A percentile compares a stretch with the other conserved stretches of the same genome.
Evolutionary conservation across 1,140 invertebrate genomes (phyloP).

Genomic region (Hylaeus volcanicus): DNA sequence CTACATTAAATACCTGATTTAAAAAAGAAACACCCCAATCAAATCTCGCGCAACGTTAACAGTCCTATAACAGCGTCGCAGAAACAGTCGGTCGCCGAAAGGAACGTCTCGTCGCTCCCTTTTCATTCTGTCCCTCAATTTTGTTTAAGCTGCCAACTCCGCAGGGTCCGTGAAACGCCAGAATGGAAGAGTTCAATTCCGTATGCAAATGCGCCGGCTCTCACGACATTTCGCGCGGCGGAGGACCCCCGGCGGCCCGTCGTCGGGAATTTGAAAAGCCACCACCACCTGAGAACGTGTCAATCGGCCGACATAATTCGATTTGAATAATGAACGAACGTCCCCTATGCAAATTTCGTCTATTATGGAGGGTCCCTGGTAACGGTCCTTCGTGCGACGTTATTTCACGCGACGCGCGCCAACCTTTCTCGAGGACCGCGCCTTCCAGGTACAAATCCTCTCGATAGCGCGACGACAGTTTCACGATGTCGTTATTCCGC

Average conservation of each 20-base stretch:
- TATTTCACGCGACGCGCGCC: conserved; percentile 49
- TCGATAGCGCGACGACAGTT: background rate
- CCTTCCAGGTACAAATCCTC: background rate
- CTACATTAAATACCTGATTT: no score
- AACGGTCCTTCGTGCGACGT: conserved; percentile 55
- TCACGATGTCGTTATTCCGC: background rate
- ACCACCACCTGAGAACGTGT: conserved; percentile 72
- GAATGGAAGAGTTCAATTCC: conserved; percentile 71
- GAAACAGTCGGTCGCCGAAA: background rate
- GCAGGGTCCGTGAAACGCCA: conserved; percentile 38
- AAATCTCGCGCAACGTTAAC: no score
- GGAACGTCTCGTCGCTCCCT: conserved; percentile 6
- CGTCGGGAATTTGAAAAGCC: conserved; percentile 73
- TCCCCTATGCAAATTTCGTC: conserved; percentile 77
- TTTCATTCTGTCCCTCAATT: conserved; percentile 40
- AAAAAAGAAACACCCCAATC: no score
- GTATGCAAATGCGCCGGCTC: conserved; percentile 72
- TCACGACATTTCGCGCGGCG: conserved; percentile 66
- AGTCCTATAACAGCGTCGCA: no score
- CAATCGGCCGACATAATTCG: conserved; percentile 77
- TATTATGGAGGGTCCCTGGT: conserved; percentile 53
- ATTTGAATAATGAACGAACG: conserved; percentile 75
- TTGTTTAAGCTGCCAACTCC: conserved; percentile 37
- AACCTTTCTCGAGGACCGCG: background rate
- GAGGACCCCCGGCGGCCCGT: conserved; percentile 68